A percentile compares a stretch with the other conserved stretches of the same genome.
phyloP scores from a whole-genome alignment of 2,888 invertebrate genomes.

The Belgica antarctica region DNA sequence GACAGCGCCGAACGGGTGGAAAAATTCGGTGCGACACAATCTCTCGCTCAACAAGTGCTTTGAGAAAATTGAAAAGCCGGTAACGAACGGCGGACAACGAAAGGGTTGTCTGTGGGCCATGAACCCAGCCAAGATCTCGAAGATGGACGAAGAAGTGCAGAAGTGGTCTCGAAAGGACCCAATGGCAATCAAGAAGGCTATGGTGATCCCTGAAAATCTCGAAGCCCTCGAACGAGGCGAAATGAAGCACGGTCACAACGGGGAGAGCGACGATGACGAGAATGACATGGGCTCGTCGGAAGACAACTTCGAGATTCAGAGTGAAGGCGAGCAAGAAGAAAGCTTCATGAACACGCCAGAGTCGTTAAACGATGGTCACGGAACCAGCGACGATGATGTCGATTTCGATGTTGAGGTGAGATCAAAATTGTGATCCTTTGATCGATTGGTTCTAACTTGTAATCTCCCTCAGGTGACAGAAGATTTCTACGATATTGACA shows the following conservation, averaged over 20 bases:
- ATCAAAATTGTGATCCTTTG: too few species aligned
- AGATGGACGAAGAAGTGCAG: constrained; percentile 97
- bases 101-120: constrained; percentile 94
- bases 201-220: constrained; percentile 87
- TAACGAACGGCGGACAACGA: constrained; percentile 79
- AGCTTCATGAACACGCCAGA: constrained; percentile 48
- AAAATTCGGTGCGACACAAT: constrained; percentile 97
- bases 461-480: constrained; percentile 60
- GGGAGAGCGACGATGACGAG: constrained; percentile 62
- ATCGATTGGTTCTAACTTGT: too few species aligned
- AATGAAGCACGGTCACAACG: constrained; percentile 73
- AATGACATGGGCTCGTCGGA: constrained; percentile 55
- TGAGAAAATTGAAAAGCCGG: constrained; percentile 95
- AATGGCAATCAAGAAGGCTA: constrained; percentile 84
- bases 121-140: constrained; percentile 89
- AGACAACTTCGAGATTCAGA: constrained; percentile 48
- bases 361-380: constrained; percentile 50
- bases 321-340: constrained; percentile 55
- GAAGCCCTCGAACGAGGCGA: constrained; percentile 83
- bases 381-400: constrained; percentile 56
- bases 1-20: constrained; percentile 98
- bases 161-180: constrained; percentile 98
- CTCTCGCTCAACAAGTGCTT: constrained; percentile 97
- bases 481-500: constrained; percentile 65
- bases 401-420: constrained; percentile 64